A percentile compares a stretch with the other conserved stretches of the same genome.
These are phyloP conservation scores for Percopsis omiscomaycus DNA, from an alignment of 2,797 vertebrate species.

Conservation along the genomic window DNA sequence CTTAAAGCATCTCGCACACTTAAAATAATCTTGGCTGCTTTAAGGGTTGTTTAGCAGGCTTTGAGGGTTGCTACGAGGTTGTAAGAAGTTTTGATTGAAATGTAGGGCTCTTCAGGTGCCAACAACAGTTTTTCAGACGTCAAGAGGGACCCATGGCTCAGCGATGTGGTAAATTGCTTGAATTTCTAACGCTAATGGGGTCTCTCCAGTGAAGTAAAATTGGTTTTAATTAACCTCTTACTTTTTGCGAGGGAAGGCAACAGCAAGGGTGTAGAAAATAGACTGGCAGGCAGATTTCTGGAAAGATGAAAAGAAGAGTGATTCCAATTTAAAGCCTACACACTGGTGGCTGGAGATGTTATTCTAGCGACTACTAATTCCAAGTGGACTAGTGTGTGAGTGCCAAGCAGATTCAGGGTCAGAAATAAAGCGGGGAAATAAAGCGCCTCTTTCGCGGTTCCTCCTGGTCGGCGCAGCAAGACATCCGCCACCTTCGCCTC, in stretches of 20 bases:
- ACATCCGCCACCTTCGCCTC: too few species aligned
- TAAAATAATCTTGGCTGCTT: constrained; percentile 46
- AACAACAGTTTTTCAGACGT: constrained; percentile 42
- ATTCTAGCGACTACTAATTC: constrained; percentile 19
- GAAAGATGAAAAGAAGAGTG: constrained; percentile 45
- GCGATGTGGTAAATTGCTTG: constrained; percentile 54
- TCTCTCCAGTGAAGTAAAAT: constrained; percentile 35
- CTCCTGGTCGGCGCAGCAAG: constrained; percentile 3
- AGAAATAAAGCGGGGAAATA: constrained; percentile 23
- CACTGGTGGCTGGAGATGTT: constrained; percentile 21
- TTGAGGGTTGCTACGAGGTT: constrained; percentile 23
- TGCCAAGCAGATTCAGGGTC: constrained; percentile 15
- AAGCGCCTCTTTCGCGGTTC: constrained; percentile 9
- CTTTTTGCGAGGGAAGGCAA: constrained; percentile 33
- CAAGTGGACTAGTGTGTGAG: neutral
- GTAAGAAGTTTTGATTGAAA: constrained; percentile 36
- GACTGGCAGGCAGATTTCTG: constrained; percentile 35
- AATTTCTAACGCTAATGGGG: constrained; percentile 41
- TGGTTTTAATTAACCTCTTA: constrained; percentile 50
- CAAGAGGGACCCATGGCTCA: constrained; percentile 44
- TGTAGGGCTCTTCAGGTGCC: constrained; percentile 24
- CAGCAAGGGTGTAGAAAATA: constrained; percentile 7
- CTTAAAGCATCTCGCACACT: constrained; percentile 53
- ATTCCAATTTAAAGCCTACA: constrained; percentile 50
- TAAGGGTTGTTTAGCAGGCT: constrained; percentile 7